Conservation (phyloP, 2,888 invertebrate species). For the Phyto melanocephala region DNA sequence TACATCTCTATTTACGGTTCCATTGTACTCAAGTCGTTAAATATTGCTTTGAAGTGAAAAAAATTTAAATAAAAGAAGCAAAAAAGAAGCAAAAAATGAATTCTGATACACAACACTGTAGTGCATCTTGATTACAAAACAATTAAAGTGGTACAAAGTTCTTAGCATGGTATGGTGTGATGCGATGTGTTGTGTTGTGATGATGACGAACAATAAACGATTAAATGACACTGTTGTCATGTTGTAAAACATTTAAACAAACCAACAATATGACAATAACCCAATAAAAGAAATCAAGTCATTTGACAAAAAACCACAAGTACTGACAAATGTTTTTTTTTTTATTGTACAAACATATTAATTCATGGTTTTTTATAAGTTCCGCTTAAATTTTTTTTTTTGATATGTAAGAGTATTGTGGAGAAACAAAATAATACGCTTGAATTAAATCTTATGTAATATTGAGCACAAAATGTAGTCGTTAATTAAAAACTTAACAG, state of each 20-base stretch:
- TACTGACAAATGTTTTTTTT: conserved; percentile 19
- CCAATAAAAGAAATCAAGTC: conserved; percentile 48
- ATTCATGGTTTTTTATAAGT: neutral
- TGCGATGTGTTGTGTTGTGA: conserved; percentile 1
- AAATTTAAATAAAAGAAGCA: neutral
- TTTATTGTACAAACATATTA: conserved; percentile 3
- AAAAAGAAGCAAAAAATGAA: conserved; percentile 1
- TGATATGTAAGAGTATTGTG: too few relatives aligned
- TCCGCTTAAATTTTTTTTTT: neutral
- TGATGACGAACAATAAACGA: conserved; percentile 46
- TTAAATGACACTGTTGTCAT: conserved; percentile 57
- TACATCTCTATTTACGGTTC: too few relatives aligned
- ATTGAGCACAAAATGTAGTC: too few relatives aligned
- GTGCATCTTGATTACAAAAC: conserved; percentile 50
- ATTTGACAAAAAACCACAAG: conserved; percentile 37
- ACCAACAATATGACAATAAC: conserved; percentile 38
- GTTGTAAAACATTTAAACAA: conserved; percentile 7
- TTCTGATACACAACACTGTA: conserved; percentile 36
- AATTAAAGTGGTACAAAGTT: conserved; percentile 42
- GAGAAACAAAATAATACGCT: too few relatives aligned
- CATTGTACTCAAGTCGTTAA: conserved; percentile 18
- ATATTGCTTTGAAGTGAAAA: neutral
- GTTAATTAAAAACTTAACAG: too few relatives aligned
- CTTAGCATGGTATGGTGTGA: conserved; percentile 4
- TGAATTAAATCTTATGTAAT: too few relatives aligned